Evolutionary conservation across 2,888 invertebrate species (phyloP).

Genomic region (Microctonus aethiopoides): DNA sequence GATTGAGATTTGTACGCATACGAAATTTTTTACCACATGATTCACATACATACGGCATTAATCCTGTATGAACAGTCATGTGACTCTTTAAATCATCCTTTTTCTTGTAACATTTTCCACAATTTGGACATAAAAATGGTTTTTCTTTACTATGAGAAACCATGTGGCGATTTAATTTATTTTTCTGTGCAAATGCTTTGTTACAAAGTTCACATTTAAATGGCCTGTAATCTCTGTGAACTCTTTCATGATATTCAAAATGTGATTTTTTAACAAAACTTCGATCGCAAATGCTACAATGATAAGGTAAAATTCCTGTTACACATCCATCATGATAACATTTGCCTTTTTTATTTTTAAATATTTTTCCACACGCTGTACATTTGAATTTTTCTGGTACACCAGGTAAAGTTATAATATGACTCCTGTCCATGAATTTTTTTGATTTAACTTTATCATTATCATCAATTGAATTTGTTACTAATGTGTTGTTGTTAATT

Average conservation of each 20-base stretch:
- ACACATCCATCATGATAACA: conserved; percentile 60
- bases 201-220: conserved; percentile 74
- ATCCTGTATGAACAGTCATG: conserved; percentile 69
- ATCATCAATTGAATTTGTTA: neutral
- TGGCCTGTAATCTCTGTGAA: conserved; percentile 74
- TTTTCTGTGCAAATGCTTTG: conserved; percentile 77
- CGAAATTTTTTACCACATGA: conserved; percentile 77
- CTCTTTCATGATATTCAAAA: conserved; percentile 78
- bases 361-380: conserved; percentile 76
- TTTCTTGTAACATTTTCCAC: conserved; percentile 73
- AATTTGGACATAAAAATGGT: conserved; percentile 71
- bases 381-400: conserved; percentile 73
- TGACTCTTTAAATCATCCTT: conserved; percentile 73
- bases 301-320: conserved; percentile 67
- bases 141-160: conserved; percentile 66
- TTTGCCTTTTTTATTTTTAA: conserved; percentile 71
- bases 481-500: neutral
- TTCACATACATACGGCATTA: conserved; percentile 73
- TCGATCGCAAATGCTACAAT: conserved; percentile 68
- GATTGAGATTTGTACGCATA: conserved; percentile 75
- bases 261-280: conserved; percentile 78
- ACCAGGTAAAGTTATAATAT: conserved; percentile 63
- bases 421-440: conserved; percentile 50
- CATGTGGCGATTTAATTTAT: conserved; percentile 79
- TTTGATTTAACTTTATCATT: neutral